Percentiles rank a stretch among this genome's conserved stretches.
Conservation (phyloP, 2,888 invertebrate species). For the Dromius quadrimaculatus region DNA sequence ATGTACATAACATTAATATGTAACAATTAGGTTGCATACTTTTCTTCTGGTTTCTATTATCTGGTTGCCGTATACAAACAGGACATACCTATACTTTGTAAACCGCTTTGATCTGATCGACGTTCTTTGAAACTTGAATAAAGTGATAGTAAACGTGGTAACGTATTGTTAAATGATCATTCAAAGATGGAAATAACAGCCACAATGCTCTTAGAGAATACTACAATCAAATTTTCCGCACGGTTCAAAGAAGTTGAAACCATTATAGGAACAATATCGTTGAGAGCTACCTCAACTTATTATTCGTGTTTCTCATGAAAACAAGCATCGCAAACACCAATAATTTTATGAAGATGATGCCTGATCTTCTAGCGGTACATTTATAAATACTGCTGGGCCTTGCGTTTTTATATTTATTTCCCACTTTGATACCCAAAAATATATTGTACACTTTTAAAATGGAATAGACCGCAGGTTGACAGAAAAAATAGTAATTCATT, state of each 20-base stretch:
- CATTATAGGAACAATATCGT: slow-evolving; percentile 96
- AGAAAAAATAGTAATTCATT: no score
- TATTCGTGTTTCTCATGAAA: slow-evolving; percentile 88
- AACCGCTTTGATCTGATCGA: slow-evolving; percentile 86
- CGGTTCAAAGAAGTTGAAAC: slow-evolving; percentile 90
- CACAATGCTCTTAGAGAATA: slow-evolving; percentile 94
- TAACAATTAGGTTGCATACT: no score
- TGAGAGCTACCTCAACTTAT: slow-evolving; percentile 93
- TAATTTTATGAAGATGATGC: slow-evolving; percentile 92
- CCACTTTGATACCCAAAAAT: slow-evolving; percentile 18
- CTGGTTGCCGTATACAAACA: no score
- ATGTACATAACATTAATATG: no score
- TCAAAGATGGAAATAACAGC: slow-evolving; percentile 92
- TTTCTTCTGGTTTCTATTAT: no score
- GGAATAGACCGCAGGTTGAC: slow-evolving; percentile 19
- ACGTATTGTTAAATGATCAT: slow-evolving; percentile 84
- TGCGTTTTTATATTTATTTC: slow-evolving; percentile 71
- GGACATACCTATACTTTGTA: no score
- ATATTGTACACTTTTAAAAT: slow-evolving; percentile 48
- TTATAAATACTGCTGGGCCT: slow-evolving; percentile 91
- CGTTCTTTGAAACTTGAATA: slow-evolving; percentile 88
- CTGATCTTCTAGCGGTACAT: slow-evolving; percentile 90
- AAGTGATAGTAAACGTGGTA: slow-evolving; percentile 95
- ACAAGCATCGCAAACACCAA: slow-evolving; percentile 92
- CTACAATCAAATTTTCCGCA: slow-evolving; percentile 88